Evolutionary conservation across 1,140 invertebrate species (phyloP).

Genomic region (Pemphigus obesinymphae): DNA sequence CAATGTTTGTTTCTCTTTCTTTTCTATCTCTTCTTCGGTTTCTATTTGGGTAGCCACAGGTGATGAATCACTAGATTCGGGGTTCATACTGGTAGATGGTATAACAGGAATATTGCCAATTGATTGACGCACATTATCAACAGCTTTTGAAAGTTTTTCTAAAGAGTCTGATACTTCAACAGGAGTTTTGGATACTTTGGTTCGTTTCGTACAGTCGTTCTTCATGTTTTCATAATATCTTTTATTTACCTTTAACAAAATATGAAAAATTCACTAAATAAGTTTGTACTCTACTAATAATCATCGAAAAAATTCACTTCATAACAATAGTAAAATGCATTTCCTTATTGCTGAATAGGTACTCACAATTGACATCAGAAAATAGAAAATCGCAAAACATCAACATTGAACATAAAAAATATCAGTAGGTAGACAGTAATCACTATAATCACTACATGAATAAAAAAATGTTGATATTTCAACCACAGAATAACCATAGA

Average conservation of each 20-base stretch:
- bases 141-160: slow-evolving; percentile 12
- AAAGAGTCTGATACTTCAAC: slow-evolving; percentile 17
- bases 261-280: neutral
- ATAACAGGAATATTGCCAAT: slow-evolving; percentile 25
- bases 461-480: too few species aligned
- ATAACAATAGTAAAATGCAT: neutral
- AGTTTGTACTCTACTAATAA: neutral
- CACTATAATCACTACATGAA: too few species aligned
- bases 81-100: slow-evolving; percentile 22
- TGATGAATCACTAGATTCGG: neutral
- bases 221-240: slow-evolving; percentile 32
- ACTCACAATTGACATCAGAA: neutral
- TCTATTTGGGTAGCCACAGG: neutral
- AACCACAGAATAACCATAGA: too few species aligned
- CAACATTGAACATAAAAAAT: neutral
- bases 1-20: slow-evolving; percentile 22
- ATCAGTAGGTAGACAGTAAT: neutral
- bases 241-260: neutral
- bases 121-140: slow-evolving; percentile 27
- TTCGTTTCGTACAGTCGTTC: slow-evolving; percentile 11
- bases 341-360: neutral
- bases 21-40: slow-evolving; percentile 5
- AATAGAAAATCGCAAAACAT: too few species aligned
- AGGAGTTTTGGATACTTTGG: neutral
- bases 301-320: neutral